These are phyloP conservation scores for Pseudochaenichthys georgianus DNA, from an alignment of 2,797 vertebrate species.

Conservation along the genomic window DNA sequence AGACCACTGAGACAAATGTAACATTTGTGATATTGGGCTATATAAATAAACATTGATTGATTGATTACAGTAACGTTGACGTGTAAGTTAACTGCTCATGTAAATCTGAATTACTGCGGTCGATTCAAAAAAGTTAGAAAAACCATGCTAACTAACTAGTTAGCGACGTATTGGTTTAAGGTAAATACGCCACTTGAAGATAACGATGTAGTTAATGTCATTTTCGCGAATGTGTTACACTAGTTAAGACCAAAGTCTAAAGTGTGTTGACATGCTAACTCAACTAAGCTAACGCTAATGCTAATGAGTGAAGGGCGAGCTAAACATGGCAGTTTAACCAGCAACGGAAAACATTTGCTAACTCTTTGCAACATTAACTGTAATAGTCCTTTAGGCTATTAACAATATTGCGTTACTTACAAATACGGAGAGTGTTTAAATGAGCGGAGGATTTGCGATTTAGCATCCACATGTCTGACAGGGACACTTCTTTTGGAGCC, in stretches of 20 bases:
- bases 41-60: too few species aligned
- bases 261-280: constrained; percentile 69
- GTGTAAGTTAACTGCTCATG: neutral
- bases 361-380: neutral
- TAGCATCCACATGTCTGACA: constrained; percentile 57
- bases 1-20: too few species aligned
- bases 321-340: neutral
- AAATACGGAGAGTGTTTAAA: neutral
- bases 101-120: neutral
- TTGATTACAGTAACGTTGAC: too few species aligned
- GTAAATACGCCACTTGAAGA: accelerated
- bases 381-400: too few species aligned
- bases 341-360: neutral
- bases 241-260: constrained; percentile 2
- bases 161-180: accelerated
- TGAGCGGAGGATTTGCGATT: neutral
- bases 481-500: constrained; percentile 3
- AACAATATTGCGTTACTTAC: constrained; percentile 35
- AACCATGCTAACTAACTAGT: neutral
- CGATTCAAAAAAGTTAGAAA: neutral
- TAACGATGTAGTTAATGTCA: accelerated
- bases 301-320: constrained; percentile 55
- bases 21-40: too few species aligned
- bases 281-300: constrained; percentile 55
- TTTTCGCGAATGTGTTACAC: accelerated